These are phyloP conservation scores for Coenobita brevimanus DNA, from an alignment of 1,140 invertebrate genomes.

Conservation along the genomic window DNA sequence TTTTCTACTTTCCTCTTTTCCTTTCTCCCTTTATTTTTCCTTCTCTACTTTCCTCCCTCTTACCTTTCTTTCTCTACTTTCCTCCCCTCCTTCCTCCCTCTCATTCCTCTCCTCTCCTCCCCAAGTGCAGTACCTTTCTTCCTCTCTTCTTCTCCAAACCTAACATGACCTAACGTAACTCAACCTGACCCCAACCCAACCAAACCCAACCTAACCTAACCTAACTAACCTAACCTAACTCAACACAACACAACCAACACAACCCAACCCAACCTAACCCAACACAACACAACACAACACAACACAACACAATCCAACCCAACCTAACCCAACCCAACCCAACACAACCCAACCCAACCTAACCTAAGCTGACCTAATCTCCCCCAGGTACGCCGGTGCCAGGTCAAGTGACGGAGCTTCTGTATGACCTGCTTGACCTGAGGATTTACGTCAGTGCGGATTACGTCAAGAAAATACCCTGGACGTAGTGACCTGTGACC, in stretches of 20 bases:
- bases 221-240: background rate
- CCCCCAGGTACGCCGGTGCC: background rate
- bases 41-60: background rate
- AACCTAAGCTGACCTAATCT: background rate
- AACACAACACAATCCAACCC: too few species aligned
- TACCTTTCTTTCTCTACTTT: background rate
- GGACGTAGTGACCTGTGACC: conserved; percentile 34
- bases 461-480: conserved; percentile 26
- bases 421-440: conserved; percentile 48
- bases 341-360: background rate
- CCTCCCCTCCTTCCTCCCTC: background rate
- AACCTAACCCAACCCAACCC: background rate
- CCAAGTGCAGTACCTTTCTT: background rate
- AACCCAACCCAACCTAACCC: background rate
- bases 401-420: conserved; percentile 16
- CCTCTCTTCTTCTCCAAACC: background rate
- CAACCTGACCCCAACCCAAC: background rate
- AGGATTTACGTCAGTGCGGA: conserved; percentile 41
- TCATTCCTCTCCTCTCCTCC: background rate
- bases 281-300: too few species aligned
- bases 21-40: background rate
- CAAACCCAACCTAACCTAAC: background rate
- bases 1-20: background rate
- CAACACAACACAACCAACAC: background rate
- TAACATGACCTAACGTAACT: background rate